phyloP scores from a whole-genome alignment of 2,113 vertebrate genomes.

The Coturnix japonica region DNA sequence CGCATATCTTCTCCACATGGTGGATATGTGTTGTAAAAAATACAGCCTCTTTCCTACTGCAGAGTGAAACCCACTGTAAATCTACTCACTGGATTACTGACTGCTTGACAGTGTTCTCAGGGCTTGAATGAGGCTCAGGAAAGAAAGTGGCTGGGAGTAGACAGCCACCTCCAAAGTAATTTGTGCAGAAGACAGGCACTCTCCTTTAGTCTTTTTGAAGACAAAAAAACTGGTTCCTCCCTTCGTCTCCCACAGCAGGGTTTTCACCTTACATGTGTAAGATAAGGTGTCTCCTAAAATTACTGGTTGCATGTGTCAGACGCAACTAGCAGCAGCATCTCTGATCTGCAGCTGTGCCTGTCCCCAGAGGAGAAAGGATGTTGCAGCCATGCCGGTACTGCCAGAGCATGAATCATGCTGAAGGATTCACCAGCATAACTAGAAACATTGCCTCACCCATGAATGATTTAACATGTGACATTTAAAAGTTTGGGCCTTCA shows the following conservation, averaged over 20 bases:
- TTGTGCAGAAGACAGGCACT: not conserved
- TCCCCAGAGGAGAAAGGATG: not conserved
- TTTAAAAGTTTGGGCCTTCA: not conserved
- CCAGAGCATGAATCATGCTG: not conserved
- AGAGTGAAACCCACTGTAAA: not conserved
- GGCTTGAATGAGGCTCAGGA: not conserved
- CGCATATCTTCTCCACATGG: not conserved
- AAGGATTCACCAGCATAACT: not conserved
- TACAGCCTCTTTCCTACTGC: not conserved
- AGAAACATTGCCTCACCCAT: not conserved
- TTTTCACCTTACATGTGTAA: not conserved
- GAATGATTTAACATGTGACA: not conserved
- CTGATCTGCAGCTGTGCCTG: not conserved
- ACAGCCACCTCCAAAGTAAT: not conserved
- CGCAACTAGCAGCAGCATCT: not conserved
- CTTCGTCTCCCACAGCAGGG: not conserved
- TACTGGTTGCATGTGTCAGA: not conserved
- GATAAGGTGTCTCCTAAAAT: not conserved
- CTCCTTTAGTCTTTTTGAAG: not conserved
- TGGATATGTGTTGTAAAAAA: not conserved
- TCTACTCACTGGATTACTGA: fast-evolving
- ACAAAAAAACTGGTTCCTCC: not conserved
- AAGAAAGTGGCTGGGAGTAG: not conserved
- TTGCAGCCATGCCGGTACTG: fast-evolving
- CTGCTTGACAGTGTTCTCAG: not conserved